Percentiles rank a stretch among this genome's conserved stretches.
Conservation (phyloP, 2,113 vertebrate genomes). For the Oryzias woworae region DNA sequence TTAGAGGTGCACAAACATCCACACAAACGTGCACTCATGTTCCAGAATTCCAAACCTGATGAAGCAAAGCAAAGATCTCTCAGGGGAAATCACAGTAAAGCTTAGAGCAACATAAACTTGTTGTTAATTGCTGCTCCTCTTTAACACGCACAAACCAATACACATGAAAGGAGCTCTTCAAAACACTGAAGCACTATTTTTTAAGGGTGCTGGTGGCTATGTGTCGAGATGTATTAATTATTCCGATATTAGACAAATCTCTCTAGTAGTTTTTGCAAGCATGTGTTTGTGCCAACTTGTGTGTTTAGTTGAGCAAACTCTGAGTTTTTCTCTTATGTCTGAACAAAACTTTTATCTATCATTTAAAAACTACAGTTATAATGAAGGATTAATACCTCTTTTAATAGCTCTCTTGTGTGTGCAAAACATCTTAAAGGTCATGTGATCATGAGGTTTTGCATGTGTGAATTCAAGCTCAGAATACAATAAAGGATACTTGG, state of each 20-base stretch:
- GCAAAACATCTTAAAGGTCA: too few relatives aligned
- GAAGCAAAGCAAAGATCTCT: slow-evolving; percentile 65
- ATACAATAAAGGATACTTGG: too few relatives aligned
- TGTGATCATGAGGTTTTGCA: too few relatives aligned
- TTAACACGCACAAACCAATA: slow-evolving; percentile 39
- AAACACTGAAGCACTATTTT: slow-evolving; percentile 31
- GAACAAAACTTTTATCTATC: not conserved
- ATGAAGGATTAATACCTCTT: too few relatives aligned
- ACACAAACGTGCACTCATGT: not conserved
- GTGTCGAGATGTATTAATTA: slow-evolving; percentile 52
- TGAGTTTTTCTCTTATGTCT: slow-evolving; percentile 3
- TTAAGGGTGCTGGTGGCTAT: slow-evolving; percentile 26
- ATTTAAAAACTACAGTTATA: too few relatives aligned
- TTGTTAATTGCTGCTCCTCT: slow-evolving; percentile 67
- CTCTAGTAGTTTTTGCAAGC: slow-evolving; percentile 16
- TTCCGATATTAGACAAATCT: slow-evolving; percentile 44
- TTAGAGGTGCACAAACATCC: slow-evolving; percentile 1
- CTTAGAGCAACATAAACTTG: slow-evolving; percentile 65
- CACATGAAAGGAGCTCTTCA: slow-evolving; percentile 32
- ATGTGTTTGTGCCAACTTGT: not conserved
- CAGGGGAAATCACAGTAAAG: slow-evolving; percentile 75
- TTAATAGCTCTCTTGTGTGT: too few relatives aligned
- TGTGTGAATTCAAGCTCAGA: too few relatives aligned
- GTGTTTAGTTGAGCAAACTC: not conserved
- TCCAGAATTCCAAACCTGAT: slow-evolving; percentile 51